Evolutionary conservation across 64 coral and sea anemone species (phyloP).

Genomic region (Stylophora pistillata): DNA sequence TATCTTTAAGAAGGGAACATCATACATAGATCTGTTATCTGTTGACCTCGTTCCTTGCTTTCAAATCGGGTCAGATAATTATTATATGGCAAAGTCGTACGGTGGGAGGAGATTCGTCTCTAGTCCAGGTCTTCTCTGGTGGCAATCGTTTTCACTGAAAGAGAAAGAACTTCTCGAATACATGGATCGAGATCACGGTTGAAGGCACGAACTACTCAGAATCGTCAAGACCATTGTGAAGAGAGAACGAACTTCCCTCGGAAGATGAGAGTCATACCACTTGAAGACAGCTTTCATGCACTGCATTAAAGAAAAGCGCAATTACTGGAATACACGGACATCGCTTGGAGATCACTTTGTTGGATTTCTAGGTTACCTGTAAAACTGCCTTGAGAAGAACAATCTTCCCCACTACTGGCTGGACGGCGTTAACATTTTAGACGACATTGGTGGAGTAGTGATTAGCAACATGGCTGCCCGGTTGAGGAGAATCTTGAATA

Average conservation of each 20-base stretch:
- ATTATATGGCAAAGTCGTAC: constrained; percentile 44
- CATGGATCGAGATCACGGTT: constrained; percentile 42
- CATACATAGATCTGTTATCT: background rate
- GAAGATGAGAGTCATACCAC: constrained; percentile 43
- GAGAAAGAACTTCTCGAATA: constrained; percentile 45
- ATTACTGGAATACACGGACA: background rate
- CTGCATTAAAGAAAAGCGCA: background rate
- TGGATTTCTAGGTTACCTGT: too few relatives aligned
- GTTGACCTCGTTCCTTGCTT: constrained; percentile 59
- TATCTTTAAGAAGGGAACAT: background rate
- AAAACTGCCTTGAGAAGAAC: too few relatives aligned
- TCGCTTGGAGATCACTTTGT: too few relatives aligned
- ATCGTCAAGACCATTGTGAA: constrained; percentile 54
- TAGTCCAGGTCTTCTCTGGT: constrained; percentile 28
- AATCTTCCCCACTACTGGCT: too few relatives aligned
- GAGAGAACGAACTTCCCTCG: constrained; percentile 9
- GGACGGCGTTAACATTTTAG: constrained; percentile 31
- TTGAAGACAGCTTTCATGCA: constrained; percentile 61
- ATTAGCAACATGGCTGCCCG: constrained; percentile 34
- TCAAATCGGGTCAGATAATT: constrained; percentile 13
- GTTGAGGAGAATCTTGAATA: background rate
- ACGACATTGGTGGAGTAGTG: constrained; percentile 7
- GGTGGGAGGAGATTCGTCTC: background rate
- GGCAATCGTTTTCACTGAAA: constrained; percentile 61
- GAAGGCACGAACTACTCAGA: constrained; percentile 38